phyloP scores from a whole-genome alignment of 2,888 invertebrate genomes.

The Seladonia tumulorum region DNA sequence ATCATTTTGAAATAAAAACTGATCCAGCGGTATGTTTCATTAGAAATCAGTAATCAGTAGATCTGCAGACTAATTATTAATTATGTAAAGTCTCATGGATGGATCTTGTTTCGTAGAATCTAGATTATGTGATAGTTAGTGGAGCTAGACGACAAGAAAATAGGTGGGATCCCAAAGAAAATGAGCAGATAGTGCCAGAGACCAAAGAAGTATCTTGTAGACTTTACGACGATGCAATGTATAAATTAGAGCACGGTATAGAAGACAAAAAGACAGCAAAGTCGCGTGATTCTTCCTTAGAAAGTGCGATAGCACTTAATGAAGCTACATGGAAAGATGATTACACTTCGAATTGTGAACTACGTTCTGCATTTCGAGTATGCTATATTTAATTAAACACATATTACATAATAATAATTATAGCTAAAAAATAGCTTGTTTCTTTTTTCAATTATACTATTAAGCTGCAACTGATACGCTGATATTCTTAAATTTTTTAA shows the following conservation, averaged over 20 bases:
- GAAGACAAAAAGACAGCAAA: slow-evolving; percentile 91
- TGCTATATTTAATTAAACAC: slow-evolving; percentile 39
- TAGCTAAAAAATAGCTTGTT: no score
- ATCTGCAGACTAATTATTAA: neutral
- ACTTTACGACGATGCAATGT: slow-evolving; percentile 99
- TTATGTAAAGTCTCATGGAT: slow-evolving; percentile 18
- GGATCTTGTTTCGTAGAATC: slow-evolving; percentile 88
- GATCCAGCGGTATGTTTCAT: slow-evolving; percentile 93
- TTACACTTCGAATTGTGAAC: slow-evolving; percentile 94
- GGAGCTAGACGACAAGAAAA: slow-evolving; percentile 99
- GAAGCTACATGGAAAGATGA: slow-evolving; percentile 95
- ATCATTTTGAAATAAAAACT: slow-evolving; percentile 98
- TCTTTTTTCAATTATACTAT: no score
- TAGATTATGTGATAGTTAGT: slow-evolving; percentile 97
- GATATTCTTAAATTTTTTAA: no score
- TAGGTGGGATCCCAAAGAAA: slow-evolving; percentile 98
- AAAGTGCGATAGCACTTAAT: slow-evolving; percentile 91
- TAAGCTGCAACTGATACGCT: no score
- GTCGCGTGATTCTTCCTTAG: slow-evolving; percentile 90
- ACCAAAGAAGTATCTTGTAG: slow-evolving; percentile 95
- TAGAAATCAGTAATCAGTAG: neutral
- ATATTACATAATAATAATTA: no score
- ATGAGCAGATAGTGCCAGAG: slow-evolving; percentile 96
- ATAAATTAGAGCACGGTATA: slow-evolving; percentile 96
- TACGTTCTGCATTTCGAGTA: slow-evolving; percentile 95